phyloP scores from a whole-genome alignment of 2,888 invertebrate genomes.

The Sclerodermus sp. region DNA sequence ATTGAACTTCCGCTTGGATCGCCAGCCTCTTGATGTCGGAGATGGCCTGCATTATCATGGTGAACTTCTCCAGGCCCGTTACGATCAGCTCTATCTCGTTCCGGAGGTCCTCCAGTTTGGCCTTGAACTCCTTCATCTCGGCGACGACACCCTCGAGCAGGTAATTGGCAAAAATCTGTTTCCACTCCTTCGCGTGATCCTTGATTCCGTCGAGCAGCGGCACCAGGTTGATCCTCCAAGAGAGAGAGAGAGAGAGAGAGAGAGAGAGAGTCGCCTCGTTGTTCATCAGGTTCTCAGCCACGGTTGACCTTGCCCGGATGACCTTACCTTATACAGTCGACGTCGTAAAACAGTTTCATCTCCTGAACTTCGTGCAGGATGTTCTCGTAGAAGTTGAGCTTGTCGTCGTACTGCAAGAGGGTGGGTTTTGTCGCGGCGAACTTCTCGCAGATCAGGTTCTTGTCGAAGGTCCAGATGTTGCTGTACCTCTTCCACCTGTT shows the following conservation, averaged over 20 bases:
- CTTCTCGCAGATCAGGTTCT: slow-evolving; percentile 72
- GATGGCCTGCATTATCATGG: slow-evolving; percentile 82
- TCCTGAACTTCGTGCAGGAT: slow-evolving; percentile 69
- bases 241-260: neutral
- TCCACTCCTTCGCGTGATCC: slow-evolving; percentile 80
- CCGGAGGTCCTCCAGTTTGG: slow-evolving; percentile 68
- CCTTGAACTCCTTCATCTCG: slow-evolving; percentile 70
- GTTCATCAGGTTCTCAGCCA: too few relatives aligned
- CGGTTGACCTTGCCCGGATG: too few relatives aligned
- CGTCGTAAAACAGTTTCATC: slow-evolving; percentile 65
- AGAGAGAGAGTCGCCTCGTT: too few relatives aligned
- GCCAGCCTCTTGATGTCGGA: slow-evolving; percentile 73
- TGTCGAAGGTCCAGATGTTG: slow-evolving; percentile 78
- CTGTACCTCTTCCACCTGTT: slow-evolving; percentile 74
- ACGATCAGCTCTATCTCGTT: slow-evolving; percentile 75
- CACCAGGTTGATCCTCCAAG: slow-evolving; percentile 70
- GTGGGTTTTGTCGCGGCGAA: slow-evolving; percentile 71
- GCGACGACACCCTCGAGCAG: slow-evolving; percentile 69
- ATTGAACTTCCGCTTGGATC: slow-evolving; percentile 76
- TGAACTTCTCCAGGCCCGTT: slow-evolving; percentile 78
- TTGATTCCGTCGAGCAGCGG: slow-evolving; percentile 72
- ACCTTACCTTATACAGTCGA: slow-evolving; percentile 69
- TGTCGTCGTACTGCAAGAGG: slow-evolving; percentile 76
- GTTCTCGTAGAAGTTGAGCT: slow-evolving; percentile 80
- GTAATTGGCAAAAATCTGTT: slow-evolving; percentile 70